phyloP scores from a whole-genome alignment of 2,888 invertebrate species.

The Megastigmus dorsalis region DNA sequence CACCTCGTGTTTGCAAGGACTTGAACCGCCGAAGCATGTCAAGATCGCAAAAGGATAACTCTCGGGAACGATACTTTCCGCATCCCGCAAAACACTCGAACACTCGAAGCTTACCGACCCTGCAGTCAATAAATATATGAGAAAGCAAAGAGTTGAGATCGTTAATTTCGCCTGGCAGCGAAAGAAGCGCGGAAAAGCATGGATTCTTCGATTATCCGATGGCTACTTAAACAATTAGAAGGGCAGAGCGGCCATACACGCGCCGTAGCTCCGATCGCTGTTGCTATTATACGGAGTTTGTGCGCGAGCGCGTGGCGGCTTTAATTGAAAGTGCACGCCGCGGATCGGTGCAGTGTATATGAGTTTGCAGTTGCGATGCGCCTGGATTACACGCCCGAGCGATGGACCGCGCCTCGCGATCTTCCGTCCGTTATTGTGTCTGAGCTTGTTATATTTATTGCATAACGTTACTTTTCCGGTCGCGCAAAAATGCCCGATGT shows the following conservation, averaged over 20 bases:
- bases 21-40: too few relatives aligned
- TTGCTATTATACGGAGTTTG: constrained; percentile 29
- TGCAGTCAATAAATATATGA: too few relatives aligned
- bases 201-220: constrained; percentile 18
- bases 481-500: too few relatives aligned
- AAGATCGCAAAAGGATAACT: too few relatives aligned
- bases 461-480: constrained; percentile 37
- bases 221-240: constrained; percentile 35
- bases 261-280: neutral
- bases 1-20: too few relatives aligned
- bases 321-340: constrained; percentile 45
- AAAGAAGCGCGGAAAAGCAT: too few relatives aligned
- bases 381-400: constrained; percentile 16
- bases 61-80: too few relatives aligned
- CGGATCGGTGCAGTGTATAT: neutral
- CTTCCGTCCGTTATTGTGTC: neutral
- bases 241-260: neutral
- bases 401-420: neutral
- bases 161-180: too few relatives aligned
- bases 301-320: neutral
- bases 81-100: too few relatives aligned
- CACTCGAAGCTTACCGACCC: too few relatives aligned
- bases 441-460: constrained; percentile 28
- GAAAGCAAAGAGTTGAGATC: too few relatives aligned
- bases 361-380: constrained; percentile 26